Percentiles rank a stretch among this genome's conserved stretches.
Evolutionary conservation across 2,113 vertebrate species (phyloP).

Genomic region (Paralichthys olivaceus): DNA sequence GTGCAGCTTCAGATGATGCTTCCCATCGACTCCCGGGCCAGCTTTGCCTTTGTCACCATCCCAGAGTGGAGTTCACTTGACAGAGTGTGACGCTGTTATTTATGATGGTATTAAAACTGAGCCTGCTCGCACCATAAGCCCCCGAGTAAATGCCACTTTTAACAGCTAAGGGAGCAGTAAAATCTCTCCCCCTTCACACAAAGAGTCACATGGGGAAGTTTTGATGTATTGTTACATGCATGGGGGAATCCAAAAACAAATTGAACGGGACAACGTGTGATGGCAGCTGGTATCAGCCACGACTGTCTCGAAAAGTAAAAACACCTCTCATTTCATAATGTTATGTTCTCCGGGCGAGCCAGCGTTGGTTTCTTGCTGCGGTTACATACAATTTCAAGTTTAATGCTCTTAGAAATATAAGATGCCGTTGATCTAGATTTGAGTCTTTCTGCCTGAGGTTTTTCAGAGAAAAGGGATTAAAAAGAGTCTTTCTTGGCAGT

Average conservation of each 20-base stretch:
- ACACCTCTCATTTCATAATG: not conserved
- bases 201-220: conserved; percentile 31
- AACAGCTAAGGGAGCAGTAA: conserved; percentile 49
- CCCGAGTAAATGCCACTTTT: conserved; percentile 56
- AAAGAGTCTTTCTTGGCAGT: not conserved
- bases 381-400: not conserved
- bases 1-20: conserved; percentile 34
- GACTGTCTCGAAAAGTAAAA: not conserved
- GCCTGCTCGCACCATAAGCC: conserved; percentile 55
- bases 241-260: not conserved
- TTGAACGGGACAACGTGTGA: not conserved
- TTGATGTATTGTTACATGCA: conserved; percentile 21
- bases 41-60: conserved; percentile 33
- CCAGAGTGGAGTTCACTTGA: conserved; percentile 59
- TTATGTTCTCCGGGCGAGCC: not conserved
- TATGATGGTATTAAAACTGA: conserved; percentile 70
- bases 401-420: not conserved
- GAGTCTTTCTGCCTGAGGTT: not conserved
- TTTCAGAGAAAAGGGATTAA: not conserved
- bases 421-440: conserved; percentile 8
- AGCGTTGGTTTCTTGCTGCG: not conserved
- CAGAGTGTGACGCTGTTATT: conserved; percentile 74
- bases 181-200: conserved; percentile 19
- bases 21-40: conserved; percentile 33
- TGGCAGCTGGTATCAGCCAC: not conserved